Conservation (phyloP, 1,140 invertebrate genomes). For the Dolichoris vasculosae region DNA sequence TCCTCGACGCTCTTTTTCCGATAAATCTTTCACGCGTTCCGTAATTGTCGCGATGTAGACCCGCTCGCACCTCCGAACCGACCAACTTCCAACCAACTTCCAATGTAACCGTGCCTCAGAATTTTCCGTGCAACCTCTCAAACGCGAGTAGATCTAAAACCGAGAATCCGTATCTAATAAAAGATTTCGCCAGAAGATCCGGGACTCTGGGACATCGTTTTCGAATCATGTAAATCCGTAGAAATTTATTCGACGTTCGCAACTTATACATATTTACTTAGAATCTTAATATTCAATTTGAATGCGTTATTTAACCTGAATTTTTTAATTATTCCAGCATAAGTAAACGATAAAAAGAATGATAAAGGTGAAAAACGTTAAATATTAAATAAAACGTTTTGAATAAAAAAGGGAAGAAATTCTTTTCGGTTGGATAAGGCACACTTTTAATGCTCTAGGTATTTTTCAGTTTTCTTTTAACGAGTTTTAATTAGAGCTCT, state of each 20-base stretch:
- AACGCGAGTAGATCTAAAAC: constrained; percentile 6
- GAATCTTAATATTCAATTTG: no score
- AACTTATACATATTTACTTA: no score
- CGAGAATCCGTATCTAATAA: background rate
- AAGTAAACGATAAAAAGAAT: background rate
- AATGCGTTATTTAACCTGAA: background rate
- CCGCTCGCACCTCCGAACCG: constrained; percentile 49
- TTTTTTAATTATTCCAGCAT: background rate
- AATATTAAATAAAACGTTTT: background rate
- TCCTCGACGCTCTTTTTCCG: constrained; percentile 43
- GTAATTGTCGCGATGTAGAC: constrained; percentile 62
- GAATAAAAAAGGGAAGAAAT: background rate
- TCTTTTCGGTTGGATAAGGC: background rate
- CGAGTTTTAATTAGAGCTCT: constrained; percentile 42
- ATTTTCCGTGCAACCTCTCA: background rate
- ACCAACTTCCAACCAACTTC: background rate
- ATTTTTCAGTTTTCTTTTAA: constrained; percentile 34
- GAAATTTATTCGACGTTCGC: no score
- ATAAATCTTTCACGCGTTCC: constrained; percentile 62
- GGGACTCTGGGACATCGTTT: background rate
- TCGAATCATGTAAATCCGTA: no score
- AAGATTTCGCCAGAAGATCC: constrained; percentile 12
- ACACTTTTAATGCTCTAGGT: constrained; percentile 57
- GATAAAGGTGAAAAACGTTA: background rate
- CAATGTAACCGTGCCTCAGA: background rate